Base-by-base conservation (phyloP, 2,113 vertebrate genomes). In the Ageneiosus marmoratus region DNA sequence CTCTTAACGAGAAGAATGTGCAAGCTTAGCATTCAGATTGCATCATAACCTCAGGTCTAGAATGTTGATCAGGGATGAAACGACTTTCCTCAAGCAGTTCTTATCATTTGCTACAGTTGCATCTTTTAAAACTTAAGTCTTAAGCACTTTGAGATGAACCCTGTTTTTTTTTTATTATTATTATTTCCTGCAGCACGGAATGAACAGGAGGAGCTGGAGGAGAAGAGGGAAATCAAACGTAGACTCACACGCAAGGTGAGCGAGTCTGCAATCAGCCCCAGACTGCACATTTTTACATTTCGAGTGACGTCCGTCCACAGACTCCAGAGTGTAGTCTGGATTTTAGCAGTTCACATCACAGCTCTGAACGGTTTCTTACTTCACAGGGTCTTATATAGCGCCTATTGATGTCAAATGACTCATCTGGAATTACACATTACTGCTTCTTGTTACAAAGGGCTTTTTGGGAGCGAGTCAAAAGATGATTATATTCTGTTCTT, bases 141-240 rank as follows among this genome's bases (percentile, higher is more conserved):
- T 2, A 63, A 32, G 37, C 37, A 2, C 37, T 56, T 24, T 8
- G 22, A 22, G 32, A 65, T 20, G 63, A 65, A n/a, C 3, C 2
- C 16, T 78, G 8, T 86, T 2, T 34, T 20, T 88, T 95, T 12
- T 24, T 29, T 27, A n/a, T n/a, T n/a, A n/a, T n/a, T n/a, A n/a
- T 12, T n/a, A 27, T 27, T 18, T 50, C 93, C 89, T 93, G 84
- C 94, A 99, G 98, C 98, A 84, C 95, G 96, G 77, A 99, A 99
- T 90, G 98, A 99, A 86, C 97, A 97, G 89, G 98, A 99, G 86
- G 97, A 99, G 67, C 96, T 99, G 88, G 98, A 99, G 88, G 98
- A 99, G 91, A 99, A 99, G 89, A 93, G 98, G 88, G 98, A 99
- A 92, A 96, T 99, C 88, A 98, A 98, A 89, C 95, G 96, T 76